Conservation (phyloP, 2,888 invertebrate species). For the Drosophila emarginata region DNA sequence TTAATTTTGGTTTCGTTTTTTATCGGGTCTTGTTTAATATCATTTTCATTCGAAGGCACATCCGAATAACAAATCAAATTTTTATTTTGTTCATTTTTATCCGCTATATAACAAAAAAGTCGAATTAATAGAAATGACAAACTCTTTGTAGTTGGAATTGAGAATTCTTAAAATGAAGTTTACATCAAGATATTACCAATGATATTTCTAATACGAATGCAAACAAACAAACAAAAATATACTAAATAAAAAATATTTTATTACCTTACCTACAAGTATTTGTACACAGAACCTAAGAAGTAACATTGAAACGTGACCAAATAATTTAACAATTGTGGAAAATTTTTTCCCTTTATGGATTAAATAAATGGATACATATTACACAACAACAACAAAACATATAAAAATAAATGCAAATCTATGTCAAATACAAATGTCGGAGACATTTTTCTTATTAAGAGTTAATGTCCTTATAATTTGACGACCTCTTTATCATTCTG, state of each 20-base stretch:
- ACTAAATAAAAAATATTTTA: constrained; percentile 66
- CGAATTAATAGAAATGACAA: not conserved
- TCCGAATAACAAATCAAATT: not conserved
- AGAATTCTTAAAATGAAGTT: constrained; percentile 48
- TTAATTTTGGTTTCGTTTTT: not conserved
- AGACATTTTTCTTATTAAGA: not conserved
- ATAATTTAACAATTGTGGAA: constrained; percentile 73
- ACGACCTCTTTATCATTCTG: no score
- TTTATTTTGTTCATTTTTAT: constrained; percentile 7
- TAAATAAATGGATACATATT: constrained; percentile 51
- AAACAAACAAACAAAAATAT: constrained; percentile 39
- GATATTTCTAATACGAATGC: constrained; percentile 38
- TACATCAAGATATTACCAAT: constrained; percentile 38
- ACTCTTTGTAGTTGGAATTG: constrained; percentile 64
- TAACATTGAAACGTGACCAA: constrained; percentile 74
- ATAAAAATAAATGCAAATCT: constrained; percentile 20
- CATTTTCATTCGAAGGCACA: not conserved
- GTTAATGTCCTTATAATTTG: no score
- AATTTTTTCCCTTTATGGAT: constrained; percentile 51
- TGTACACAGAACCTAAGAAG: constrained; percentile 68
- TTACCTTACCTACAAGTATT: constrained; percentile 76
- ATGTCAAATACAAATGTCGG: constrained; percentile 21
- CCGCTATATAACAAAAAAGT: constrained; percentile 16
- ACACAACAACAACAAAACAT: constrained; percentile 14
- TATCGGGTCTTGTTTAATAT: constrained; percentile 6